phyloP scores from a whole-genome alignment of 2,888 invertebrate species.

The Sicus ferrugineus region DNA sequence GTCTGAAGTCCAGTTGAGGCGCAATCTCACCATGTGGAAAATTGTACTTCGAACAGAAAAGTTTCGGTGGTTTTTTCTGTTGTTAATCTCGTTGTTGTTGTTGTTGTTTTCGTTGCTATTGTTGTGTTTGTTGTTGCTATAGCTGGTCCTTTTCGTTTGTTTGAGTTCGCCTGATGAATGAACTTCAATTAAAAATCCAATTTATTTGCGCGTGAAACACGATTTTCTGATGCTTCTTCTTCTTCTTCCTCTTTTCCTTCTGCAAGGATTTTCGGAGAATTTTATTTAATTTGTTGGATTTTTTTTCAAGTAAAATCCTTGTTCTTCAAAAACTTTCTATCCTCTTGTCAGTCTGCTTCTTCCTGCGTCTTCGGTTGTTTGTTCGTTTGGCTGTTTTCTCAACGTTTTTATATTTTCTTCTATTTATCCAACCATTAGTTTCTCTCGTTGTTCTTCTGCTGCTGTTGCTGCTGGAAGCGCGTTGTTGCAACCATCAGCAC shows the following conservation, averaged over 20 bases:
- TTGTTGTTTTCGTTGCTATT: not conserved
- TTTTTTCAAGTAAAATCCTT: not conserved
- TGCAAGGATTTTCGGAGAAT: too few species aligned
- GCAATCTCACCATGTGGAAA: not conserved
- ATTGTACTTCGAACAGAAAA: not conserved
- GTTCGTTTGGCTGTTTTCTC: not conserved
- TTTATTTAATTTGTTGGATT: not conserved
- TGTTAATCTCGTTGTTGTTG: not conserved
- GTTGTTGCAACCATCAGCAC: not conserved
- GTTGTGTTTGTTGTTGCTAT: too few species aligned
- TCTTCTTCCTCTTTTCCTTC: not conserved
- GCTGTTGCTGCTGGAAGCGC: not conserved
- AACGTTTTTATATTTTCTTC: too few species aligned
- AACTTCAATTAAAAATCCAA: conserved; percentile 20
- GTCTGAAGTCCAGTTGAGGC: not conserved
- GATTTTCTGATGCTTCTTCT: not conserved
- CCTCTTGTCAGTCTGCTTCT: too few species aligned
- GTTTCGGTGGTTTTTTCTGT: not conserved
- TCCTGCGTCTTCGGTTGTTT: too few species aligned
- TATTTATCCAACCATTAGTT: not conserved
- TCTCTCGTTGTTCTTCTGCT: not conserved
- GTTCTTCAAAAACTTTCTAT: not conserved
- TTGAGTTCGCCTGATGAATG: not conserved
- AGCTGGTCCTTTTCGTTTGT: not conserved
- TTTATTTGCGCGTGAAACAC: conserved; percentile 25